Percentiles rank a stretch among this genome's conserved stretches.
phyloP scores from a whole-genome alignment of 2,113 vertebrate genomes.

The Glaucomys volans region DNA sequence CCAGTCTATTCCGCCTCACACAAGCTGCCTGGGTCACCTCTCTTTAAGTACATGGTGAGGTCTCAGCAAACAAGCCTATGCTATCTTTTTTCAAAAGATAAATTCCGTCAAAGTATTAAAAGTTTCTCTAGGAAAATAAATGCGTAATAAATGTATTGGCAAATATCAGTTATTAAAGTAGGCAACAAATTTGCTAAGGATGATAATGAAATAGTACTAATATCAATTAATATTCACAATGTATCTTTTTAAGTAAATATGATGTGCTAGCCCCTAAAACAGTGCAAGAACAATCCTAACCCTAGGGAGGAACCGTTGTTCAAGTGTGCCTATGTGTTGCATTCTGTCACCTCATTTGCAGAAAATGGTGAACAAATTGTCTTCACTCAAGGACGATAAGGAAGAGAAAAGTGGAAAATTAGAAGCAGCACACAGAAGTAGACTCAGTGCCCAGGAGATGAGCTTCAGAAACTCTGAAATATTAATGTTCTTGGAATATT shows the following conservation, averaged over 20 bases:
- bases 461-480: background rate
- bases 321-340: background rate
- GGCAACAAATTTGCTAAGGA: background rate
- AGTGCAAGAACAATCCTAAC: background rate
- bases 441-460: background rate
- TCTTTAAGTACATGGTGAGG: background rate
- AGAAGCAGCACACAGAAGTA: background rate
- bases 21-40: background rate
- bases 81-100: background rate
- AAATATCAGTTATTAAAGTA: background rate
- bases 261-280: background rate
- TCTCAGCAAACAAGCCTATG: background rate
- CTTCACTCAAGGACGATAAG: background rate
- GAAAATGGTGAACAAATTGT: slow-evolving; percentile 3
- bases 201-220: background rate
- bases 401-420: background rate
- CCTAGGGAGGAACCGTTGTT: background rate
- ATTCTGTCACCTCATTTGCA: slow-evolving; percentile 10
- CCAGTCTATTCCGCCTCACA: too few relatives aligned
- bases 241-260: background rate
- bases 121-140: background rate
- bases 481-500: background rate
- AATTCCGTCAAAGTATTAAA: background rate
- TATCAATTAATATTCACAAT: background rate
- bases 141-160: background rate